Conservation (phyloP, 2,113 vertebrate genomes). For the Corythornis madagascariensis region DNA sequence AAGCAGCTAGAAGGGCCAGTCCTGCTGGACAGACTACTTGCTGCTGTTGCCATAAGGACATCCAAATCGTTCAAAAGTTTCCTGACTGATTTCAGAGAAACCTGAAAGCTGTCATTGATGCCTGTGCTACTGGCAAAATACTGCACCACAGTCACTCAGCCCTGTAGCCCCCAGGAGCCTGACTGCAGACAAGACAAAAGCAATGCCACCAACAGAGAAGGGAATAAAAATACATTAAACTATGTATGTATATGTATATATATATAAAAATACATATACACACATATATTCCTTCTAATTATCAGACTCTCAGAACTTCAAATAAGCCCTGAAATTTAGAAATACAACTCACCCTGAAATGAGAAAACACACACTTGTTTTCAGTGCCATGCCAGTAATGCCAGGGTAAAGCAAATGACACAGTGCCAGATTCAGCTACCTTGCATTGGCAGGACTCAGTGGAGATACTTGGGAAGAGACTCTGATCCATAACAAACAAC, state of each 20-base stretch:
- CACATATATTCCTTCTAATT: neutral
- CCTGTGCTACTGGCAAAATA: neutral
- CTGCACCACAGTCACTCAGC: neutral
- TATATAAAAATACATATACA: rapidly evolving
- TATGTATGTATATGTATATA: rapidly evolving
- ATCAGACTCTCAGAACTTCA: neutral
- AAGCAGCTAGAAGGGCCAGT: neutral
- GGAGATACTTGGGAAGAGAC: neutral
- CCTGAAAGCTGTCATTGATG: neutral
- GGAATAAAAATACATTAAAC: neutral
- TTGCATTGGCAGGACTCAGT: neutral
- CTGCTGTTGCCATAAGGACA: neutral
- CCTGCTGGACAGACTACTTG: neutral
- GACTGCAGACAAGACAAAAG: neutral
- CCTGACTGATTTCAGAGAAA: neutral
- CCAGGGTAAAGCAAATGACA: neutral
- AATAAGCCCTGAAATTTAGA: neutral
- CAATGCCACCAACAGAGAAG: neutral
- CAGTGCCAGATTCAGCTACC: neutral
- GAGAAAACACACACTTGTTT: neutral
- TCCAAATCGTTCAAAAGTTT: neutral
- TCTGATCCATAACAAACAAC: neutral
- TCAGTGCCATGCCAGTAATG: neutral
- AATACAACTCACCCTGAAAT: neutral
- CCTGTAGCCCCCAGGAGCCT: neutral